Evolutionary conservation across 2,113 vertebrate species (phyloP).

Genomic region (Atractosteus spatula): DNA sequence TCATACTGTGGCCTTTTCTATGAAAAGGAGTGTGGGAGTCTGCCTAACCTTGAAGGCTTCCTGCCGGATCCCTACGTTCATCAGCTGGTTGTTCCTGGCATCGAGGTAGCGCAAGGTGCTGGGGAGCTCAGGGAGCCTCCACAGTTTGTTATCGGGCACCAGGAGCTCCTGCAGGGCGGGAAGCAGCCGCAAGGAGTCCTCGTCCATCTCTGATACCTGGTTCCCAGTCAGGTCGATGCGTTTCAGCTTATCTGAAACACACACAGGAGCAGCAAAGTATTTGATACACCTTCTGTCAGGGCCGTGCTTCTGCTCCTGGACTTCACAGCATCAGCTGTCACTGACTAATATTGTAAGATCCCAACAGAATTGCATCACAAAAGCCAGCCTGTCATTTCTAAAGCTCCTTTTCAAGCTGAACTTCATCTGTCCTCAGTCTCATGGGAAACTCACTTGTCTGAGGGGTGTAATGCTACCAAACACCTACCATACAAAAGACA

Average conservation of each 20-base stretch:
- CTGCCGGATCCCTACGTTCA: constrained; percentile 52
- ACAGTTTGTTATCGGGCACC: constrained; percentile 66
- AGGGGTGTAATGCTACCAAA: too few relatives aligned
- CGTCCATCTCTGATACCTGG: constrained; percentile 55
- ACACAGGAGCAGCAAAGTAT: neutral
- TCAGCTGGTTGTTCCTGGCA: constrained; percentile 62
- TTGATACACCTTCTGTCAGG: too few relatives aligned
- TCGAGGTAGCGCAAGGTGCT: constrained; percentile 56
- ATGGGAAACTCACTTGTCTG: too few relatives aligned
- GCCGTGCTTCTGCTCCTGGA: too few relatives aligned
- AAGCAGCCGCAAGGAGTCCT: constrained; percentile 55
- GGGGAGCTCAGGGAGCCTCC: constrained; percentile 65
- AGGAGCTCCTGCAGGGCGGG: constrained; percentile 67
- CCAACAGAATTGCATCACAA: too few relatives aligned
- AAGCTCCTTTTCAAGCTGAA: too few relatives aligned
- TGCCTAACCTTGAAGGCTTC: constrained; percentile 62
- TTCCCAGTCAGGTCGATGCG: constrained; percentile 74
- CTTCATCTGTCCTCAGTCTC: too few relatives aligned
- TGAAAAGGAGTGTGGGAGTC: neutral
- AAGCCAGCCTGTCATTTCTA: too few relatives aligned
- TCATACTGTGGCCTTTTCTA: too few relatives aligned
- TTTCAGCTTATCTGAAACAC: constrained; percentile 64
- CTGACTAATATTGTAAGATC: too few relatives aligned
- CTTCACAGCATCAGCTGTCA: too few relatives aligned
- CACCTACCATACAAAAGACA: too few relatives aligned